Percentiles rank a stretch among this genome's conserved stretches.
Evolutionary conservation across 2,888 invertebrate genomes (phyloP).

Genomic region (Drosophila niveifrons): DNA sequence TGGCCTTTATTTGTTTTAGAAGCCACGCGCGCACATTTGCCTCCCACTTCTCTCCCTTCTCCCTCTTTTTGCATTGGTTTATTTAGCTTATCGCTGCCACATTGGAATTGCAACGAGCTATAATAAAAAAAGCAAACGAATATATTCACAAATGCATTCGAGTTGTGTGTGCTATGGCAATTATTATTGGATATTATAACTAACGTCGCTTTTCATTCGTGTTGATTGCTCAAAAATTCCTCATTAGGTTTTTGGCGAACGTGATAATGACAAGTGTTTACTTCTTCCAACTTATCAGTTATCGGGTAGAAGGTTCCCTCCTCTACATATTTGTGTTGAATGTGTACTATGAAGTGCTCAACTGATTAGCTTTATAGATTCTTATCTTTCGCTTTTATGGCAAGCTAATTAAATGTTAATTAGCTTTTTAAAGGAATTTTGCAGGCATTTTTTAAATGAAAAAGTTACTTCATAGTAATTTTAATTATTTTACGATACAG

Average conservation of each 20-base stretch:
- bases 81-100: conserved; percentile 46
- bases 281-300: neutral
- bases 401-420: neutral
- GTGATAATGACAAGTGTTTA: conserved; percentile 7
- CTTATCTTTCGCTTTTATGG: neutral
- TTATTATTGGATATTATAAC: conserved; percentile 26
- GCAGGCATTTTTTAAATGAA: too few relatives aligned
- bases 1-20: conserved; percentile 66
- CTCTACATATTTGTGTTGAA: neutral
- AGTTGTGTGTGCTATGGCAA: conserved; percentile 1
- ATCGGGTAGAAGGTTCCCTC: neutral
- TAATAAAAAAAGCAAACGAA: conserved; percentile 5
- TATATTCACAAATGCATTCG: conserved; percentile 13
- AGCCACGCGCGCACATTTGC: conserved; percentile 63
- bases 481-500: too few relatives aligned
- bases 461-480: too few relatives aligned
- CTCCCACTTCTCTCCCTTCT: neutral
- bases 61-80: conserved; percentile 1
- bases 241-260: neutral
- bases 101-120: conserved; percentile 30
- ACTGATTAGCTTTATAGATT: conserved; percentile 1
- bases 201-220: neutral
- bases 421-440: too few relatives aligned
- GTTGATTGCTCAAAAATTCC: neutral
- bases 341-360: neutral